phyloP scores from a whole-genome alignment of 2,113 vertebrate species.

The Lasiurus borealis region DNA sequence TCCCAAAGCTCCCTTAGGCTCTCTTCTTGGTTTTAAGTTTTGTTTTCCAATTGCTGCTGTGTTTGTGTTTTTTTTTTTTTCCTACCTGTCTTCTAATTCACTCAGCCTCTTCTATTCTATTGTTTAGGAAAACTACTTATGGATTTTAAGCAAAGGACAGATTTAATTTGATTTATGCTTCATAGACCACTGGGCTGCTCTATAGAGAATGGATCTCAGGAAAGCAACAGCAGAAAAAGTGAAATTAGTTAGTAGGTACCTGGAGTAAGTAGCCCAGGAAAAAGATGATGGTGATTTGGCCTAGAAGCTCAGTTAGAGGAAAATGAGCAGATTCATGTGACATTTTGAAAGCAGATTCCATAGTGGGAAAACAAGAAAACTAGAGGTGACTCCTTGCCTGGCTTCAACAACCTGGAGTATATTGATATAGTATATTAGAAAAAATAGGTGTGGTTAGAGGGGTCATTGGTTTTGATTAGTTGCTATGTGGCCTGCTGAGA shows the following conservation, averaged over 20 bases:
- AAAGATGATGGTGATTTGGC: neutral
- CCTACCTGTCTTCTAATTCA: no score
- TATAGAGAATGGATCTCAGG: neutral
- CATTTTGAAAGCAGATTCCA: neutral
- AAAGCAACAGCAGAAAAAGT: neutral
- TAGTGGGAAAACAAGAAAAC: neutral
- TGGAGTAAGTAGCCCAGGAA: neutral
- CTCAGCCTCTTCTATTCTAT: no score
- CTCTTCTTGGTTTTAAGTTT: no score
- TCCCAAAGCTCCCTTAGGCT: no score
- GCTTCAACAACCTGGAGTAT: neutral
- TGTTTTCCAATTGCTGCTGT: no score
- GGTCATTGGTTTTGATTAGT: constrained; percentile 11
- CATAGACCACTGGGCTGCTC: neutral
- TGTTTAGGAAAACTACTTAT: neutral
- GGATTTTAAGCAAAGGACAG: neutral
- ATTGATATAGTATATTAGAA: neutral
- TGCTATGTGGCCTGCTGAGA: neutral
- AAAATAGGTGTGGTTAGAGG: neutral
- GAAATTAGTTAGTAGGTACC: neutral
- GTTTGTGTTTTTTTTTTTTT: no score
- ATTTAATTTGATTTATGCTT: neutral
- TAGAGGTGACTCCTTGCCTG: neutral
- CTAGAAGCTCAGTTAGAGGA: neutral
- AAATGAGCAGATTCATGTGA: neutral